phyloP scores from a whole-genome alignment of 1,140 invertebrate species.

The Listronotus bonariensis region DNA sequence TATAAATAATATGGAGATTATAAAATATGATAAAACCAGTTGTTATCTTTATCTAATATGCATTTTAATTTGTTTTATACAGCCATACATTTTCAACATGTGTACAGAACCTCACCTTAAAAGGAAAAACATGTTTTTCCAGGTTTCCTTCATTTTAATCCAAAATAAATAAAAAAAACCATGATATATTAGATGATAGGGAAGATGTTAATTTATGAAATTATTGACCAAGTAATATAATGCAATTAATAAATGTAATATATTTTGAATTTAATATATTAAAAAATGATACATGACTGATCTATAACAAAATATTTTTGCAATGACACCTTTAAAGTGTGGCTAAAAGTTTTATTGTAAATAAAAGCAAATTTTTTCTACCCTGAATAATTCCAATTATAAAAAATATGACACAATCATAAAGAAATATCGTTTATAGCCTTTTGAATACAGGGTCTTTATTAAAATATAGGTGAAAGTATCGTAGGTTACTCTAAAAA shows the following conservation, averaged over 20 bases:
- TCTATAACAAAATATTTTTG: constrained; percentile 45
- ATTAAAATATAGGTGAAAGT: constrained; percentile 42
- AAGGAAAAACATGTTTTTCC: no score
- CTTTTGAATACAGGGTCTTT: constrained; percentile 51
- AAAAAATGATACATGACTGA: constrained; percentile 42
- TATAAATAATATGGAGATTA: neutral
- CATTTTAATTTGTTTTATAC: constrained; percentile 1
- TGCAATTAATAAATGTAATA: constrained; percentile 23
- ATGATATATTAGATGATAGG: neutral
- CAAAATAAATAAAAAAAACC: no score
- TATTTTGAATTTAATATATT: constrained; percentile 42
- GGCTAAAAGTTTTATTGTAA: constrained; percentile 27
- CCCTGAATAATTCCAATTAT: constrained; percentile 41
- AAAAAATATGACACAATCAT: constrained; percentile 46
- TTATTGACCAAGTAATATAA: constrained; percentile 39
- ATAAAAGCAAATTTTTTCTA: constrained; percentile 34
- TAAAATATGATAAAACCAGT: neutral
- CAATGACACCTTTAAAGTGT: constrained; percentile 33
- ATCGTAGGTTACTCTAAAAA: constrained; percentile 46
- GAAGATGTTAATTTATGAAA: constrained; percentile 36
- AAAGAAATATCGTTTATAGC: constrained; percentile 49
- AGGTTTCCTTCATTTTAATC: no score
- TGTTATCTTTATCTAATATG: neutral
- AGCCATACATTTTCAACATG: neutral
- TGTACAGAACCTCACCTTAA: constrained; percentile 1